Base-by-base conservation (phyloP, 2,797 vertebrate genomes). In the Cryptoblepharus egeriae region DNA sequence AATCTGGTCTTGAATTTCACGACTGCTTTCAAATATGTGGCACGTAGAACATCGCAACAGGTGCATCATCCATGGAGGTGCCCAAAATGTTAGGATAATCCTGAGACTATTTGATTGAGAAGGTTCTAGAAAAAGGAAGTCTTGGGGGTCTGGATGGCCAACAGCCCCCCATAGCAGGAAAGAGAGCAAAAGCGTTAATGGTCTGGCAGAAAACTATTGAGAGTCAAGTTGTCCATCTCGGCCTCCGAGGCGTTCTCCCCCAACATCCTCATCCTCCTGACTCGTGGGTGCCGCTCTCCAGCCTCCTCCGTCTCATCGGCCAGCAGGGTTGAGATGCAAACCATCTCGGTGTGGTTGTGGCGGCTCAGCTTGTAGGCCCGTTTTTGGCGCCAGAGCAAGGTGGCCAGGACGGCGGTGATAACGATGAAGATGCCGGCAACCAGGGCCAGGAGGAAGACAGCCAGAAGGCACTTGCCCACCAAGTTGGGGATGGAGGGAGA, bases 141-240 rank as follows among this genome's bases (percentile, higher is more conserved):
- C 32, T 9, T 7, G 9, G 12, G 13, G 45, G 13, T 5, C n/a
- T n/a, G n/a, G n/a, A n/a, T n/a, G 39, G 39, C 39, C 9, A 9
- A 9, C 4, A 42, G 9, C 4, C 39, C 39, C 15, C 32, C 15
- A 37, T 11, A 4, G 15, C 11, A 30, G 28, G 3, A 30, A 24
- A 42, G 1, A 3, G 13, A 2, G 28, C 0, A 7, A 80, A 9
- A 7, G 10, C 1, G 7, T 61, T 91, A 92, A 1, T 94, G 94
- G 2, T 97, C 97, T 0, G 97, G 97, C 6, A 98, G 94, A 90
- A 99, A 98, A 93, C 98, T 99, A 87, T 95, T 97, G 45, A 99
- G 96, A 1, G 98, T 98, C 80, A 97, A 91, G 85, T 97, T 96
- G 39, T 98, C 98, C 0, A 84, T 92, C 0, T 97, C 97, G 0